These are phyloP conservation scores for Drosophila melanogaster DNA, from an alignment of 1,140 invertebrate species.

Conservation along the genomic window DNA sequence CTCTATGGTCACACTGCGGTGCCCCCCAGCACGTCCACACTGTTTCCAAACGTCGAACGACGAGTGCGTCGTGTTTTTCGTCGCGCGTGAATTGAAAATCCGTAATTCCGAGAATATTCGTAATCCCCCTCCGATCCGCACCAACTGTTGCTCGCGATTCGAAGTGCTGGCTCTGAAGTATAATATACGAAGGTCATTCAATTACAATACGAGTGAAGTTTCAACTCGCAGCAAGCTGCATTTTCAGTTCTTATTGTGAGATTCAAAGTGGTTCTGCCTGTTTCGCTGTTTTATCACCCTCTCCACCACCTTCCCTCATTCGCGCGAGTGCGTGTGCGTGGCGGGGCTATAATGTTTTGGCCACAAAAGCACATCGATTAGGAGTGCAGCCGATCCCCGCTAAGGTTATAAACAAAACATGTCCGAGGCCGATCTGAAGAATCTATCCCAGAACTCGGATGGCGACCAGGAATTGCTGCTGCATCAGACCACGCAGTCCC, in stretches of 20 bases:
- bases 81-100: conserved; percentile 50
- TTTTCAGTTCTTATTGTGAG: conserved; percentile 5
- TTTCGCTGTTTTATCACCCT: conserved; percentile 15
- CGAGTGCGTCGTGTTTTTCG: conserved; percentile 22
- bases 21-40: not conserved
- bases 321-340: conserved; percentile 54
- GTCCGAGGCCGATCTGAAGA: conserved; percentile 63
- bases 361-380: conserved; percentile 9
- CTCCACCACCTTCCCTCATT: conserved; percentile 14
- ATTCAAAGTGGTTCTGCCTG: conserved; percentile 31
- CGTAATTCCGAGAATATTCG: conserved; percentile 16
- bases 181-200: not conserved
- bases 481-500: conserved; percentile 79
- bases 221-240: conserved; percentile 25
- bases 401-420: conserved; percentile 47
- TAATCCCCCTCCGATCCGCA: conserved; percentile 2
- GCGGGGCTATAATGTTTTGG: conserved; percentile 29
- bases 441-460: conserved; percentile 44
- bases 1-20: not conserved
- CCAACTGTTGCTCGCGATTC: conserved; percentile 30
- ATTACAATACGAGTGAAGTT: conserved; percentile 17
- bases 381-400: conserved; percentile 28
- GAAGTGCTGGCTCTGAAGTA: no score
- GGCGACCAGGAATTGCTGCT: conserved; percentile 61
- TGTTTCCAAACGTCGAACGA: conserved; percentile 14